phyloP scores from a whole-genome alignment of 2,113 vertebrate genomes.

The Periophthalmodon schlosseri region DNA sequence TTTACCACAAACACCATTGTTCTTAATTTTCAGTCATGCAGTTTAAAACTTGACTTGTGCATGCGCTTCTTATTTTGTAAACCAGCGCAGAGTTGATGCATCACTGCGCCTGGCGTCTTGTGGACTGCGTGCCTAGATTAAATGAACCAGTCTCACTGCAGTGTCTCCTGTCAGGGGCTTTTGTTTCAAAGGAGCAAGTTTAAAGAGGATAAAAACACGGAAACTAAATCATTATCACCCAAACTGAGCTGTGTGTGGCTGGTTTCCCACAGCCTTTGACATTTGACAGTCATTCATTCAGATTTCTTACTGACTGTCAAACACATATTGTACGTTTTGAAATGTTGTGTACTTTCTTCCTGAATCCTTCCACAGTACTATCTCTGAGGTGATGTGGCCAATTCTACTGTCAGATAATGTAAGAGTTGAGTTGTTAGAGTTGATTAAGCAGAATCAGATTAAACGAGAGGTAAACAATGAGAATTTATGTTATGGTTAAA shows the following conservation, averaged over 20 bases:
- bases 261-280: neutral
- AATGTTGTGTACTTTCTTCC: no score
- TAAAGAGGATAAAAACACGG: neutral
- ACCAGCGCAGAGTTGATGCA: conserved; percentile 1
- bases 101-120: conserved; percentile 18
- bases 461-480: no score
- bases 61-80: no score
- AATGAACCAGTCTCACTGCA: conserved; percentile 3
- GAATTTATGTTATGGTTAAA: no score
- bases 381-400: no score
- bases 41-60: neutral
- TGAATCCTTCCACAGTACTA: no score
- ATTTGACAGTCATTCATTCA: neutral
- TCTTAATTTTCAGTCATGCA: neutral
- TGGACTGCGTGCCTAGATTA: neutral
- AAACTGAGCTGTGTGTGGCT: neutral
- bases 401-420: no score
- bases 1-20: neutral
- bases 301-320: neutral
- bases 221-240: neutral
- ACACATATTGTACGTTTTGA: no score
- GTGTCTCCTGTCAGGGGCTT: neutral
- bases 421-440: no score
- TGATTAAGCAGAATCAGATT: no score
- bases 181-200: neutral